phyloP scores from a whole-genome alignment of 2,113 vertebrate genomes.

The Pseudorectes ferrugineus region DNA sequence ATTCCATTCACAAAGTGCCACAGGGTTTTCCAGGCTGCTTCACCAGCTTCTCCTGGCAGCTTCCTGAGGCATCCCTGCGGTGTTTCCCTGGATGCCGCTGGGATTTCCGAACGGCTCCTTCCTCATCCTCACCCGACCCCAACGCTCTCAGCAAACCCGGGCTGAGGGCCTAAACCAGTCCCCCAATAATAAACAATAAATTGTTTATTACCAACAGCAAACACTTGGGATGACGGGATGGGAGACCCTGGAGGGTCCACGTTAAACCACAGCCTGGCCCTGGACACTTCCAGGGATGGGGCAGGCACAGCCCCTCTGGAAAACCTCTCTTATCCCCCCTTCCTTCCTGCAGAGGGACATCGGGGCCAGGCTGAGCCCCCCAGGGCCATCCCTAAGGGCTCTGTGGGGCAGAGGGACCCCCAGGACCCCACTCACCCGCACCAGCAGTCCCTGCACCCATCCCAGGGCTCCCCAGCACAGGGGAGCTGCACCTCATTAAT shows the following conservation, averaged over 20 bases:
- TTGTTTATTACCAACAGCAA: background rate
- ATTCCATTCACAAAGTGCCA: accelerated
- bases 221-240: background rate
- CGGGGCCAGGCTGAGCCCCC: background rate
- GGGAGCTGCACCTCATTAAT: background rate
- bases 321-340: background rate
- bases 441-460: background rate
- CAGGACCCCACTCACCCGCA: background rate
- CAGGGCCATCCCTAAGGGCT: background rate
- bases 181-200: background rate
- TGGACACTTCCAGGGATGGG: background rate
- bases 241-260: accelerated
- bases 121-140: background rate
- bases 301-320: background rate
- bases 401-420: background rate
- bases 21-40: background rate
- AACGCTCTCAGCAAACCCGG: background rate
- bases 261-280: accelerated
- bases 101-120: background rate
- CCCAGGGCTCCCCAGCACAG: background rate
- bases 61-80: background rate
- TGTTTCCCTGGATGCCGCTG: accelerated
- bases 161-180: background rate
- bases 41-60: background rate
- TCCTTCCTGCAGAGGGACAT: background rate